Conservation (phyloP, 1,140 invertebrate species). For the Centruroides vittatus region DNA sequence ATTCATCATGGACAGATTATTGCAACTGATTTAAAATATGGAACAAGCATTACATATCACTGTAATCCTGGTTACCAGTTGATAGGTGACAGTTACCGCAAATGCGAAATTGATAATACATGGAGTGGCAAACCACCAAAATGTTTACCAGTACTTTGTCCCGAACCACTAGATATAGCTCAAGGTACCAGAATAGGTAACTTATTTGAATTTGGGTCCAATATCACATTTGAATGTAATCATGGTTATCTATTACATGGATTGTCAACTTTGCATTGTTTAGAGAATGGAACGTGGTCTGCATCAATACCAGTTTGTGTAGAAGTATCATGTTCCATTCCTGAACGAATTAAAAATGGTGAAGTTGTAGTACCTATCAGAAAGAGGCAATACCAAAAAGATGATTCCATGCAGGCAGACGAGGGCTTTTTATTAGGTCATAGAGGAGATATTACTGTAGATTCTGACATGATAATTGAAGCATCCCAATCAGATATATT, state of each 20-base stretch:
- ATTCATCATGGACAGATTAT: conserved; percentile 8
- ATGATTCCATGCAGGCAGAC: too few species aligned
- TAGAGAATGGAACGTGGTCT: conserved; percentile 9
- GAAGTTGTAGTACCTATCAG: conserved; percentile 4
- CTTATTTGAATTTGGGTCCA: conserved; percentile 14
- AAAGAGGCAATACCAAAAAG: too few species aligned
- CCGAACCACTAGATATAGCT: conserved; percentile 11
- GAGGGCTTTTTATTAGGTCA: not conserved
- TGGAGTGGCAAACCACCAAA: conserved; percentile 27
- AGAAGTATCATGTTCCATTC: conserved; percentile 22
- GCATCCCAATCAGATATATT: conserved; percentile 10
- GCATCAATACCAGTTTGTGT: conserved; percentile 18
- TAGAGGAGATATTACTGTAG: conserved; percentile 13
- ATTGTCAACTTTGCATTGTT: conserved; percentile 4
- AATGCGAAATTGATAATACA: conserved; percentile 13
- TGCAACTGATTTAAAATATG: conserved; percentile 8
- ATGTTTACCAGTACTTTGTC: conserved; percentile 22
- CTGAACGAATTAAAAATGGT: conserved; percentile 10
- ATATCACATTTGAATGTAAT: conserved; percentile 28
- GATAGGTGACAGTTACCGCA: conserved; percentile 2
- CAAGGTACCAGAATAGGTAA: conserved; percentile 2
- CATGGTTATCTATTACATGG: conserved; percentile 26
- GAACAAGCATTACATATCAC: conserved; percentile 8
- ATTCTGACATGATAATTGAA: conserved; percentile 9
- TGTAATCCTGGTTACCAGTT: conserved; percentile 10